Base-by-base conservation (phyloP, 2,888 invertebrate genomes). In the Drosophila mimica region DNA sequence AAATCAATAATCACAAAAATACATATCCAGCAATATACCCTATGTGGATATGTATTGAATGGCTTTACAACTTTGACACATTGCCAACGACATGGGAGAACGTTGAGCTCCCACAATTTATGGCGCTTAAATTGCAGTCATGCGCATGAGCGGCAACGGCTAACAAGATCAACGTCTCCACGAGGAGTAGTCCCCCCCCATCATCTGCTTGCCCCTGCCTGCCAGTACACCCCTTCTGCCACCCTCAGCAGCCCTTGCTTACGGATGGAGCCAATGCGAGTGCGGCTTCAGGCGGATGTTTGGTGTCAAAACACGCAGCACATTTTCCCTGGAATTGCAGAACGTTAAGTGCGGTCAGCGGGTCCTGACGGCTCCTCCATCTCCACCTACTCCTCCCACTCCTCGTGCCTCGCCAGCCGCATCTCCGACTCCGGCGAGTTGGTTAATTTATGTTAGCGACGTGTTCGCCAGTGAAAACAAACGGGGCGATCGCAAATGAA, bases 101-200 rank as follows among this genome's bases (percentile, higher is more conserved):
- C 46, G 36, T 65, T 68, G 74, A 62, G 73, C 73, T 59, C 65
- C 83, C 73, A 83, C 71, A 86, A 87, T 87, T 87, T 87, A 87
- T 87, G 88, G 88, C 88, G 85, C 88, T 87, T 87, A 87, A 89
- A 89, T 89, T 84, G 89, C 88, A 89, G 88, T 84, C 86, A 87
- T 79, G 86, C 87, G 89, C 89, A 81, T 84, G 75, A 82, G 75
- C 76, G 81, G 79, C 79, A 81, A 75, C 76, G 67, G 73, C 83
- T 76, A 84, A 87, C 83, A 89, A 83, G 85, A 72, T 84, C 77
- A 71, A 53, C 69, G 65, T 63, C 69, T 48, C 51, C 46, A 46
- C 25, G 53, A 38, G 4, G 31, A 34, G 43, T 17, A 36, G 20
- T 36, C 46, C 9, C 48, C 40, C 61, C 43, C 31, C 31, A 30